Evolutionary conservation across 2,113 vertebrate species (phyloP).

Genomic region (Otocyon megalotis): DNA sequence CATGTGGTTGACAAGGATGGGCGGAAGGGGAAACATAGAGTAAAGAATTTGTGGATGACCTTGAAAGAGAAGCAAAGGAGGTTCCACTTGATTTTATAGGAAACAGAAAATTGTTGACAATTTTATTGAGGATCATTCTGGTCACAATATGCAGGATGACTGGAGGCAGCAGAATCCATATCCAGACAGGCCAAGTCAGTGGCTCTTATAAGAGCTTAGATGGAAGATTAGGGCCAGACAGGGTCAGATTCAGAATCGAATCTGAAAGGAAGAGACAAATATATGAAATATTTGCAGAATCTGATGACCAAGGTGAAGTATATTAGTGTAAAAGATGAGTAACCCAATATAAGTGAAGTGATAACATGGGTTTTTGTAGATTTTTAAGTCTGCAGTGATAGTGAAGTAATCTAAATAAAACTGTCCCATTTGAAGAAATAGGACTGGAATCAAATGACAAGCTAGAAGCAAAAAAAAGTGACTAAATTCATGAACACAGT

Average conservation of each 20-base stretch:
- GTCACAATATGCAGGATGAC: neutral
- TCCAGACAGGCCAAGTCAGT: neutral
- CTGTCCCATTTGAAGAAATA: neutral
- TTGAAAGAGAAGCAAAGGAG: neutral
- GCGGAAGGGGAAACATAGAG: neutral
- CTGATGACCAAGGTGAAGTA: neutral
- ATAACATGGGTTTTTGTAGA: neutral
- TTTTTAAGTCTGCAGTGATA: neutral
- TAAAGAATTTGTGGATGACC: neutral
- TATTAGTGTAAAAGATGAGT: neutral
- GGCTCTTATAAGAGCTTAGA: neutral
- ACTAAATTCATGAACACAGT: neutral
- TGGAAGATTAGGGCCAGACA: neutral
- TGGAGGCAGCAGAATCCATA: neutral
- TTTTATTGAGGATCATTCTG: neutral
- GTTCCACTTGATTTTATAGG: neutral
- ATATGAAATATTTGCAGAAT: neutral
- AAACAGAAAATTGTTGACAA: neutral
- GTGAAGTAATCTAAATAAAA: neutral
- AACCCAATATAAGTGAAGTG: neutral
- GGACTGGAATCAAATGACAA: neutral
- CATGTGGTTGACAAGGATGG: neutral
- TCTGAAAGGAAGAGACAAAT: neutral
- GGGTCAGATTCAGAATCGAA: neutral
- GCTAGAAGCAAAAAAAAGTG: neutral